A percentile compares a stretch with the other conserved stretches of the same genome.
Conservation (phyloP, 2,888 invertebrate genomes). For the Agrochola litura region DNA sequence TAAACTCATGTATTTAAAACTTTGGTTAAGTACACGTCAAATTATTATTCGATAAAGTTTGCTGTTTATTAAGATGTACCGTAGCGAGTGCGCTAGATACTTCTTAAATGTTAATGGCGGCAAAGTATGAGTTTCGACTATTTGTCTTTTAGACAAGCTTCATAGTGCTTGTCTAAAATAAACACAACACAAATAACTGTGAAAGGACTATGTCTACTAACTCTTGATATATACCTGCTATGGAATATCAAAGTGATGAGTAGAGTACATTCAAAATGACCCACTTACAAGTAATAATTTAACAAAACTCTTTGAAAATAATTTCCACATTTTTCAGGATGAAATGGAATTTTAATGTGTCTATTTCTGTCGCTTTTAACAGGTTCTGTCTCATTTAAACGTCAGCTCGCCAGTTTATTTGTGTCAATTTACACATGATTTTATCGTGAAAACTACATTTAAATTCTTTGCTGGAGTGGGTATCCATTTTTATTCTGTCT, state of each 20-base stretch:
- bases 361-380: conserved; percentile 58
- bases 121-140: conserved; percentile 29
- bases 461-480: conserved; percentile 47
- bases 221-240: conserved; percentile 8
- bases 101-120: conserved; percentile 38
- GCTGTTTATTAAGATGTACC: conserved; percentile 44
- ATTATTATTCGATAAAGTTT: conserved; percentile 56
- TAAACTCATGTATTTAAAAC: conserved; percentile 66
- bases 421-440: conserved; percentile 71
- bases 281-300: conserved; percentile 32
- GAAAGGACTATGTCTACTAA: not conserved
- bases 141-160: conserved; percentile 12
- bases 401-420: conserved; percentile 57
- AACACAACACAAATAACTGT: no score
- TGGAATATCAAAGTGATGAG: conserved; percentile 4
- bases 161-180: not conserved
- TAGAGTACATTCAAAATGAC: conserved; percentile 27
- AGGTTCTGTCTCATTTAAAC: conserved; percentile 54
- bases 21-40: conserved; percentile 50
- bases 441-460: conserved; percentile 64
- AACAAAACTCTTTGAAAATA: conserved; percentile 11
- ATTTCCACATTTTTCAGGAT: conserved; percentile 42
- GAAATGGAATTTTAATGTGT: conserved; percentile 52
- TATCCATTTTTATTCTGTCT: conserved; percentile 33
- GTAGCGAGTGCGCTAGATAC: conserved; percentile 26